Percentiles rank a stretch among this genome's conserved stretches.
phyloP scores from a whole-genome alignment of 2,888 invertebrate genomes.

The Copidosoma aretas region DNA sequence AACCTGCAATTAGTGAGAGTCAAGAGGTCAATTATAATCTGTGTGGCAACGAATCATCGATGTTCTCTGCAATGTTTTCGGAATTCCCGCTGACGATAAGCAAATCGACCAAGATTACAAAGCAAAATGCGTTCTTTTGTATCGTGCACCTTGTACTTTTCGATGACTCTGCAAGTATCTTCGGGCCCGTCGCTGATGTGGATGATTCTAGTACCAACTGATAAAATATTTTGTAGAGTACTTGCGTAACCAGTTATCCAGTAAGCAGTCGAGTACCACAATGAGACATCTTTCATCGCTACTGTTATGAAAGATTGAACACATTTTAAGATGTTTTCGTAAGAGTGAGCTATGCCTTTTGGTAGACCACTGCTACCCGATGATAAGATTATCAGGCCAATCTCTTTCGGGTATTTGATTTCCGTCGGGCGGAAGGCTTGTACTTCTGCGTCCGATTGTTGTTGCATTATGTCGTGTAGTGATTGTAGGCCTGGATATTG shows the following conservation, averaged over 20 bases:
- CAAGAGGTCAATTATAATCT: not conserved
- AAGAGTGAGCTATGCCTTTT: conserved; percentile 45
- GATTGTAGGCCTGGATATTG: conserved; percentile 25
- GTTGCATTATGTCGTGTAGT: conserved; percentile 1
- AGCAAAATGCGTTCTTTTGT: too few relatives aligned
- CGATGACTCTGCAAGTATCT: conserved; percentile 46
- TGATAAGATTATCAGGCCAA: conserved; percentile 45
- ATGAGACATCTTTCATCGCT: conserved; percentile 10
- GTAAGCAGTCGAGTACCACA: conserved; percentile 43
- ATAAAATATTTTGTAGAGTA: conserved; percentile 33
- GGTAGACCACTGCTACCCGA: conserved; percentile 48
- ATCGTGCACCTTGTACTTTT: conserved; percentile 55
- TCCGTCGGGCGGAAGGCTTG: not conserved
- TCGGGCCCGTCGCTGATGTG: conserved; percentile 45
- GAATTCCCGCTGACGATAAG: too few relatives aligned
- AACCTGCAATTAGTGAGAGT: not conserved
- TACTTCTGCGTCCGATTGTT: conserved; percentile 10
- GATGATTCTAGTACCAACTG: conserved; percentile 40
- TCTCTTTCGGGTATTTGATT: conserved; percentile 26
- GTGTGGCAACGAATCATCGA: not conserved
- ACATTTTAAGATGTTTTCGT: conserved; percentile 35
- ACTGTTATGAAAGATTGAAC: not conserved
- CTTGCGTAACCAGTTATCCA: conserved; percentile 44
- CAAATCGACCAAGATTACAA: too few relatives aligned
- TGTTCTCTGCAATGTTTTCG: too few relatives aligned